These are phyloP conservation scores for Isurus oxyrinchus DNA, from an alignment of 2,113 vertebrate genomes.

Conservation along the genomic window DNA sequence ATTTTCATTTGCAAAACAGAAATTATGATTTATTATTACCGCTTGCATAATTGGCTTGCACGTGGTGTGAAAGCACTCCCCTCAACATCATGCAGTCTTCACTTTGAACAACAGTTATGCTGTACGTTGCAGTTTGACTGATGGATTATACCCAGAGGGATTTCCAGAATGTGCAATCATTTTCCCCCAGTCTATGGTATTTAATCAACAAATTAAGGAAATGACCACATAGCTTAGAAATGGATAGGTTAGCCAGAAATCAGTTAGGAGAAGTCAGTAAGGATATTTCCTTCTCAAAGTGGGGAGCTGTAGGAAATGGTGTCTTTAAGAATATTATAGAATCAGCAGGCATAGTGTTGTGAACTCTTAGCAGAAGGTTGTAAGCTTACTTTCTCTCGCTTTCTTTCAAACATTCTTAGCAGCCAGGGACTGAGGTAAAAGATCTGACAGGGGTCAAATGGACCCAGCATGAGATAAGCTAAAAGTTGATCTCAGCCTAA, in stretches of 20 bases:
- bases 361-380: neutral
- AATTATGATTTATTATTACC: neutral
- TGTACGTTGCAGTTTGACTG: neutral
- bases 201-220: no score
- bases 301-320: no score
- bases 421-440: neutral
- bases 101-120: neutral
- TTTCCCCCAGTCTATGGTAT: no score
- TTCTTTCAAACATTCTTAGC: no score
- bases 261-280: no score
- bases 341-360: no score
- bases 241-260: no score
- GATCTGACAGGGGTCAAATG: neutral
- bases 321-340: no score
- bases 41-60: neutral
- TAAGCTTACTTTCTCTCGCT: neutral
- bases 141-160: neutral
- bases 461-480: neutral
- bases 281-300: no score
- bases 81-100: neutral
- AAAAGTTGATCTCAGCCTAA: neutral
- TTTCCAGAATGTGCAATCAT: neutral
- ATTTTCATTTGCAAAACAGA: neutral
- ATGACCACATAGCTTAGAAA: no score
- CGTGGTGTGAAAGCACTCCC: neutral